Evolutionary conservation across 2,888 invertebrate species (phyloP), one percentile per base, ranked within the genome.

Genomic region (Aphodius sticticus): DNA sequence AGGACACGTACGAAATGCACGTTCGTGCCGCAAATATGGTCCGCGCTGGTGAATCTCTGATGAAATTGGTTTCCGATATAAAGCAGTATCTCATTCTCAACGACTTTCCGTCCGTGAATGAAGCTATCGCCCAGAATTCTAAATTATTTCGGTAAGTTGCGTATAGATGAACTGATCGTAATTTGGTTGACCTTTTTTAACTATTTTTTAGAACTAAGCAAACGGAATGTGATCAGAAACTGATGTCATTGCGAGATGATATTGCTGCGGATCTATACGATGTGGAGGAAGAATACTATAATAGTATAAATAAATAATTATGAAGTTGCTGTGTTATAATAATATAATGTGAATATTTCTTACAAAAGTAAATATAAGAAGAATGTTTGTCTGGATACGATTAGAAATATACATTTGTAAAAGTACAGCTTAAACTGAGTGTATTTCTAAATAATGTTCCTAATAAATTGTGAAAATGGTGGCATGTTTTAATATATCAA

Each of bases 101-200:
- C 89, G 99, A 99, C 90, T 99, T 99, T 88, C 98, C 98, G 72
- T 98, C 98, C 0, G 97, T 99, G 0, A 99, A 99, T 88, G 98
- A 99, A 87, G 97, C 98, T 0, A 99, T 99, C 82, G 95, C 96
- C n/a, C 95, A 96, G 84, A 98, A 97, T 87, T 96, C 96, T 0
- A 96, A 96, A 87, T 89, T 97, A 12, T 97, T 96, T 87, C 86
- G 89, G 89, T 89, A 84, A 80, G 80, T 80, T 26, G 14, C 5
- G 78, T 7, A 53, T 2, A 53, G 53, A 26, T 26, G 26, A 26
- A 26, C 3, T 26, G 1, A 26, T 26, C 26, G 26, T 26, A 26
- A 26, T 16, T 1, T 70, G 14, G 7, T 78, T 5, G 38, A 78
- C 37, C 26, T 26, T 35, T 26, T 53, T 69, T 74, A 69, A 76